Evolutionary conservation across 1,140 invertebrate genomes (phyloP), one percentile per base, ranked within the genome.

Genomic region (Halictus rubicundus): DNA sequence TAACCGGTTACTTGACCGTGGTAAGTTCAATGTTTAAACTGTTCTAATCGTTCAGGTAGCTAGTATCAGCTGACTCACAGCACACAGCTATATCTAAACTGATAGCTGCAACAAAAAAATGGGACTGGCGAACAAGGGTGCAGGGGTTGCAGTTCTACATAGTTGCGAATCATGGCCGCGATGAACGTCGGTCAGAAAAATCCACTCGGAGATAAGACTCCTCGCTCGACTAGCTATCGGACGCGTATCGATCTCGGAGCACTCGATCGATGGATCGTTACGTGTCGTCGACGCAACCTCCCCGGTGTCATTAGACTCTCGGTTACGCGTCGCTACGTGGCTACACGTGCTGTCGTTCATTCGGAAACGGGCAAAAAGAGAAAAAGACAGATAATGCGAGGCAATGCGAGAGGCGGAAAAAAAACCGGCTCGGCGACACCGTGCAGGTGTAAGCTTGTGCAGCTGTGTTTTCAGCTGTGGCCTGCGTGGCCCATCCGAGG

Each of bases 381-480:
- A 16, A 52, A 16, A 52, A 52, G 49, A 52, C 12, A n/a, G 54
- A 57, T 46, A 46, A 46, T 46, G 42, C 42, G n/a, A 57, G 8
- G n/a, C 1, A 6, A n/a, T 1, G 49, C 9, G 16, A 19, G 16
- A 52, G 49, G 49, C 14, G 16, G 5, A 6, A 57, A 57, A 16
- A 54, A 54, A 19, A 54, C 49, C 21, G 54, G 21, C 16, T 52
- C n/a, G 12, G 7, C 19, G 37, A 14, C 25, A 16, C 23, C 52
- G 60, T 68, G 61, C 75, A 75, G 37, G 68, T 69, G 73, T 39
- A 80, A 76, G 80, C 57, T 54, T 32, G 78, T 65, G 60, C 69
- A 73, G 61, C 19, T 87, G 78, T 86, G 78, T 86, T 84, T 63
- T 84, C 84, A 86, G 81, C 42, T 46, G 61, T 85, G 84, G 64